A percentile compares a stretch with the other conserved stretches of the same genome.
These are phyloP conservation scores for Piprites chloris DNA, from an alignment of 2,113 vertebrate species.

Conservation along the genomic window DNA sequence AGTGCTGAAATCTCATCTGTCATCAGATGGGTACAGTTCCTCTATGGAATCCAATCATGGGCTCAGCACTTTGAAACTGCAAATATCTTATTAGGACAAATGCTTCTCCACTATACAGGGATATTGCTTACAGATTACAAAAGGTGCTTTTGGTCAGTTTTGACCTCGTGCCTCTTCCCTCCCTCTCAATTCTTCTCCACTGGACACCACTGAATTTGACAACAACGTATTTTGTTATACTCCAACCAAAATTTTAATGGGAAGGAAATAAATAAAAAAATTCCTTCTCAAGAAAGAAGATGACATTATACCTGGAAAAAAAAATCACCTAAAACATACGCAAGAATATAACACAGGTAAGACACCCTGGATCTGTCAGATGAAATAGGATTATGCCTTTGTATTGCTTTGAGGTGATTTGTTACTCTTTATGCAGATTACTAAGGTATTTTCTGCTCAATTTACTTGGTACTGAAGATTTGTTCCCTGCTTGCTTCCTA, in stretches of 20 bases:
- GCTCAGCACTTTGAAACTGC: background rate
- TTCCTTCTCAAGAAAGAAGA: background rate
- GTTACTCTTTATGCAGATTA: slow-evolving; percentile 16
- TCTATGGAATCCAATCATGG: background rate
- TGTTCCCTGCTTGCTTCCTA: background rate
- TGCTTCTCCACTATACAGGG: background rate
- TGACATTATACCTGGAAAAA: background rate
- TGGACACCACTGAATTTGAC: background rate
- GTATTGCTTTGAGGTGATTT: slow-evolving; percentile 11
- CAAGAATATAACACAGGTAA: background rate
- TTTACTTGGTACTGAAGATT: slow-evolving; percentile 41
- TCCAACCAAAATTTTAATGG: background rate
- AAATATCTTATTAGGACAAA: background rate
- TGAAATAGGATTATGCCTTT: slow-evolving; percentile 2
- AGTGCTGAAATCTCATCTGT: background rate
- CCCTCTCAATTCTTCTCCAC: background rate
- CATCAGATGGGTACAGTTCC: background rate
- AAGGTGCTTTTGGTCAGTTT: background rate
- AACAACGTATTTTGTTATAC: background rate
- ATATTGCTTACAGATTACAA: background rate
- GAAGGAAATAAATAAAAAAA: background rate
- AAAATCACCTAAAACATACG: background rate
- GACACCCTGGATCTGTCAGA: background rate
- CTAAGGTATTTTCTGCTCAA: slow-evolving; percentile 34
- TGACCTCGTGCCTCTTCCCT: background rate